These are phyloP conservation scores for Aporrectodea caliginosa DNA, from an alignment of 1,140 invertebrate genomes.

Conservation along the genomic window DNA sequence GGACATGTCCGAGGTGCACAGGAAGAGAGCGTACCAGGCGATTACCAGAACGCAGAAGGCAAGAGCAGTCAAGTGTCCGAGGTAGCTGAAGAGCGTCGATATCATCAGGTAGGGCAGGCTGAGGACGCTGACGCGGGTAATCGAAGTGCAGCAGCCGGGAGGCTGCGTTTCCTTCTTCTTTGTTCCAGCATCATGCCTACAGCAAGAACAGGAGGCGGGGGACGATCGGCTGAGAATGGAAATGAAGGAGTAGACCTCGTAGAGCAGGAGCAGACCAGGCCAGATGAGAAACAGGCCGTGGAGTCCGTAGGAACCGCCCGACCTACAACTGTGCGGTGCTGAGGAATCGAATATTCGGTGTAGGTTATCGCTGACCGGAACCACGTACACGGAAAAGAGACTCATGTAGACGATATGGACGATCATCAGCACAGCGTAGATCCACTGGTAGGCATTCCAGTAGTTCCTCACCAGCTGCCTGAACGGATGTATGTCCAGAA, in stretches of 20 bases:
- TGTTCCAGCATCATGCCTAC: background rate
- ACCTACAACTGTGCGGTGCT: background rate
- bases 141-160: background rate
- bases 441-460: conserved; percentile 34
- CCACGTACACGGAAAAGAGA: conserved; percentile 16
- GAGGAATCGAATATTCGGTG: background rate
- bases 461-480: conserved; percentile 30
- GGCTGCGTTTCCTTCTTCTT: background rate
- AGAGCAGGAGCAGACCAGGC: conserved; percentile 14
- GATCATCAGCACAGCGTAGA: conserved; percentile 27
- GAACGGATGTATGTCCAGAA: conserved; percentile 32
- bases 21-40: conserved; percentile 21
- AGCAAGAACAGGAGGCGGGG: too few relatives aligned
- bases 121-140: background rate
- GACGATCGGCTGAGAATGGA: background rate
- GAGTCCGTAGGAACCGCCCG: background rate
- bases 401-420: conserved; percentile 34
- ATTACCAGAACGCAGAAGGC: conserved; percentile 18
- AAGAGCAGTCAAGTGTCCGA: background rate
- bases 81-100: conserved; percentile 9
- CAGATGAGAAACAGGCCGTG: conserved; percentile 19
- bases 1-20: background rate
- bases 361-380: background rate
- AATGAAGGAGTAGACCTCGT: background rate
- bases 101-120: background rate